Evolutionary conservation across 1,140 invertebrate genomes (phyloP), one percentile per base, ranked within the genome.

Genomic region (Musca domestica): DNA sequence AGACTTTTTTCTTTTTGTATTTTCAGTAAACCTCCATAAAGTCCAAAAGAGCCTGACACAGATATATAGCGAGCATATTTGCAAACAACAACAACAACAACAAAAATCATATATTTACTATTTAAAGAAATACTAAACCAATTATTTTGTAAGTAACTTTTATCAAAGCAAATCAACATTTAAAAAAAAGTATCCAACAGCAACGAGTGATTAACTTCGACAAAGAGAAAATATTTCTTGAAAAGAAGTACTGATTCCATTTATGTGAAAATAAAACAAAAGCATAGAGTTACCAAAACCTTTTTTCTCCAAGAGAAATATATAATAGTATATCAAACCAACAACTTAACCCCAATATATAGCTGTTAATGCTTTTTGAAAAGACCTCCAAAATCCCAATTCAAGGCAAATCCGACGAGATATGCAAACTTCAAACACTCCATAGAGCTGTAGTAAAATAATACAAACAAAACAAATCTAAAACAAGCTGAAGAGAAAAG

Each of bases 121-220:
- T 41, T 34, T 34, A 41, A 61, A 30, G 17, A 34, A 41, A 34
- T n/a, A 56, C 25, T 41, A 41, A 27, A 27, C 15, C 52, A 56
- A 34, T 30, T 61, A 61, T 61, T 61, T 61, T 61, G 56, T 61
- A 61, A 61, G 56, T 61, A 61, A 61, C 17, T 61, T 61, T 61
- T 61, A 41, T 41, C 27, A 19, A 41, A 34, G 12, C n/a, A 17
- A 61, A 61, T 10, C 6, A 41, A 41, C 27, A 30, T 3, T 9
- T 4, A 41, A 5, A 41, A 5, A 41, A 41, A 41, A 41, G 10
- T 19, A 61, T 61, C 56, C 34, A 61, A 61, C 27, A 41, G 56
- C 56, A 61, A 61, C 27, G 56, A 34, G 27, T 61, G 56, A 61
- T 61, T 61, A 20, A 61, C 27, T 61, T 34, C 56, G 20, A 61